Base-by-base conservation (phyloP, 2,888 invertebrate genomes). In the Byasa hedistus region DNA sequence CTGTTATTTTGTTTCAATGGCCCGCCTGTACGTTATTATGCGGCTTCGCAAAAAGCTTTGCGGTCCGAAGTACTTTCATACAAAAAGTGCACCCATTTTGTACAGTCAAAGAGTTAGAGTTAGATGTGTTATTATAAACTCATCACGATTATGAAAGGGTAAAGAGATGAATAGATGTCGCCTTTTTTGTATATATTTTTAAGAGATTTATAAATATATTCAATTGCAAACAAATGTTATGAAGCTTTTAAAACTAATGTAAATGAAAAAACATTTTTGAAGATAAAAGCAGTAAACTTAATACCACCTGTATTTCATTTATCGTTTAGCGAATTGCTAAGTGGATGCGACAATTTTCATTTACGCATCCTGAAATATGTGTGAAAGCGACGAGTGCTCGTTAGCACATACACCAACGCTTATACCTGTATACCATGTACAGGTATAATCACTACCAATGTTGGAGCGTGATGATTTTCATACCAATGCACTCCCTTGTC, bases 381-480 rank as follows among this genome's bases (percentile, higher is more conserved):
- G 19, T n/a, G 48, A 54, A 22, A 54, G 52, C 12, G 12, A 54
- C 52, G 21, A 22, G 52, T 21, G 22, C 7, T n/a, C 52, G 52
- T 54, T 54, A 22, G 52, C 22, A 57, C 57, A 36, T 22, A 59
- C 54, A 61, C 39, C 36, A 21, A 58, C 57, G 69, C 44, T 23
- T 64, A 60, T 57, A 62, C 58, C 19, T 52, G 39, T 64, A 58
- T 54, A 60, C 58, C 19, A 27, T 48, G 66, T 66, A 69, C 71
- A 65, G 70, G 74, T 76, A 48, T 55, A 58, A 54, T 56, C 23
- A 60, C 60, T 60, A 58, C 57, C 59, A 52, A 64, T 60, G 67
- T 64, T 67, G 22, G 57, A 79, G 79, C 77, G 78, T 80, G 83
- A 82, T 82, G 80, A 82, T 84, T 84, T 84, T 80, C 81, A 81